Base-by-base conservation (phyloP, 2,797 vertebrate genomes). In the Halcyon leucocephala region DNA sequence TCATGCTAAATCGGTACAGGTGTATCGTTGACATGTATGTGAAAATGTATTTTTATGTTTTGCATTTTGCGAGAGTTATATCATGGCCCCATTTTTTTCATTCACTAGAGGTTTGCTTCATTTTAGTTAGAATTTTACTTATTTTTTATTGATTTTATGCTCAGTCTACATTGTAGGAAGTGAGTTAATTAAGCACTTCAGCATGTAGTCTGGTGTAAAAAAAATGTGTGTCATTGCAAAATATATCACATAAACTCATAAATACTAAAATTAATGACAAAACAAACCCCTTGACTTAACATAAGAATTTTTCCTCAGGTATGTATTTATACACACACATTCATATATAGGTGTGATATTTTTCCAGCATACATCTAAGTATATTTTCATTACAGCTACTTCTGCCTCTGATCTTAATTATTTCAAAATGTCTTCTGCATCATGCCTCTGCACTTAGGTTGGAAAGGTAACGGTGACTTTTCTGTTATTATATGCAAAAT, bases 1-100 rank as follows among this genome's bases (percentile, higher is more conserved):
- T 8, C 3, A 7, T 2, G 4, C 6, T 55, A 20, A 81, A 65
- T 44, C 44, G 18, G 1, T 9, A 19, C 8, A 35, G 14, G 16
- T 58, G 24, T 24, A 52, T 41, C 14, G 60, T 1, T 2, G 4
- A 26, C 31, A 39, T 46, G 4, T 29, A 31, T 0, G 2, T 9
- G 10, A 57, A 65, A 81, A 72, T 9, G 2, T 10, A 2, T 11
- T 90, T 82, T 48, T 48, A 12, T 48, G 12, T 66, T 52, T 86
- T 20, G 22, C 20, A 6, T 66, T 74, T 58, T 31, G 6, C 17
- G 65, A 39, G 52, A 49, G 20, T 46, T 3, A 70, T 67, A 18
- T 79, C 48, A 44, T 12, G 4, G 12, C 12, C 6, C 1, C 5
- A 5, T 26, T 4, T 76, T 90, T 79, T 69, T 57, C 7, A 79